phyloP scores from a whole-genome alignment of 2,113 vertebrate genomes.

The Lutjanus erythropterus region DNA sequence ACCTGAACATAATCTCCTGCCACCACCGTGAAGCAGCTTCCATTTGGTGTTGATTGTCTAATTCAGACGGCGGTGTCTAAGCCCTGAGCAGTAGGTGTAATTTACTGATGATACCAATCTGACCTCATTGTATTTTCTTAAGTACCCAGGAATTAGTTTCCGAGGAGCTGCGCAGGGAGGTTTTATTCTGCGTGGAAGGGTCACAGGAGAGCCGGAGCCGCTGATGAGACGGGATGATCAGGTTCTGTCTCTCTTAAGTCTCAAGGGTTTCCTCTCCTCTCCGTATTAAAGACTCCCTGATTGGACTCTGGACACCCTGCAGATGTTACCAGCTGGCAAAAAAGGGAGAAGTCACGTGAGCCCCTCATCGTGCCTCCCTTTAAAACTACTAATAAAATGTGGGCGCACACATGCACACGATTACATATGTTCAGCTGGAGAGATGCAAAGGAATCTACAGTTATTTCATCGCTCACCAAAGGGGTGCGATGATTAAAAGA shows the following conservation, averaged over 20 bases:
- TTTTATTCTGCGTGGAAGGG: slow-evolving; percentile 65
- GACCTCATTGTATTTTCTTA: slow-evolving; percentile 76
- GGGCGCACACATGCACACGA: slow-evolving; percentile 15
- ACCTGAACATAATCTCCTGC: slow-evolving; percentile 55
- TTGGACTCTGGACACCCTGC: slow-evolving; percentile 79
- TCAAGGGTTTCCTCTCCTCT: slow-evolving; percentile 72
- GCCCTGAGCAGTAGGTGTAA: slow-evolving; percentile 73
- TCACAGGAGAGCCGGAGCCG: slow-evolving; percentile 70
- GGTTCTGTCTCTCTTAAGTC: slow-evolving; percentile 74
- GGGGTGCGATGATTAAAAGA: slow-evolving; percentile 59
- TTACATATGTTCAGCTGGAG: slow-evolving; percentile 31
- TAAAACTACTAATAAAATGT: slow-evolving; percentile 42
- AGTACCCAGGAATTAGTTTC: slow-evolving; percentile 73
- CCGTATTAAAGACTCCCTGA: slow-evolving; percentile 72
- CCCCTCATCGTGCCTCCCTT: slow-evolving; percentile 1
- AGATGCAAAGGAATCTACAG: slow-evolving; percentile 42
- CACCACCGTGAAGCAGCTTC: slow-evolving; percentile 39
- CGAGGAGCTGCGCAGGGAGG: slow-evolving; percentile 50
- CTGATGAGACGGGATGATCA: slow-evolving; percentile 82
- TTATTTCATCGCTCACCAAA: slow-evolving; percentile 38
- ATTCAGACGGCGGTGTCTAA: slow-evolving; percentile 44
- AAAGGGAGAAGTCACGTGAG: slow-evolving; percentile 44
- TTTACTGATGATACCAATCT: slow-evolving; percentile 78
- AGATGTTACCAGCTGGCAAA: slow-evolving; percentile 72
- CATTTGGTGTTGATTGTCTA: slow-evolving; percentile 4